A percentile compares a stretch with the other conserved stretches of the same genome.
Conservation (phyloP, 2,888 invertebrate species). For the Trichopoda pennipes region DNA sequence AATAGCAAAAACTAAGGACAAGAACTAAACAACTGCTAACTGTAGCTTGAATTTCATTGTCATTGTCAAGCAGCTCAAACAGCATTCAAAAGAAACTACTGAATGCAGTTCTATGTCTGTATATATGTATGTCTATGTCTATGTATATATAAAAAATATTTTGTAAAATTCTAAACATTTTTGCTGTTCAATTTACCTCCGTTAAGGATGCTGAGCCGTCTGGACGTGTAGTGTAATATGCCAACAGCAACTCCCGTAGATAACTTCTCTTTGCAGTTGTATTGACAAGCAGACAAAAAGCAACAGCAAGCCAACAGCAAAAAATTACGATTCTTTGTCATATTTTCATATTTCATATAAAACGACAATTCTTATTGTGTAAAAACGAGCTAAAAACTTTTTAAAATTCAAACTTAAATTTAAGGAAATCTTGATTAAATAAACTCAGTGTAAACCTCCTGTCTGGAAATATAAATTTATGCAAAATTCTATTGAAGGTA, state of each 20-base stretch:
- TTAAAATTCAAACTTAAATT: no score
- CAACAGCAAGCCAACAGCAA: constrained; percentile 27
- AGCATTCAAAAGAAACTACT: constrained; percentile 39
- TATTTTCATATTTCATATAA: constrained; percentile 15
- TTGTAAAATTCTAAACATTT: constrained; percentile 34
- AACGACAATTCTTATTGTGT: constrained; percentile 7
- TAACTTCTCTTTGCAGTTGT: constrained; percentile 22
- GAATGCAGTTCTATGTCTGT: constrained; percentile 21
- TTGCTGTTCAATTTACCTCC: constrained; percentile 7
- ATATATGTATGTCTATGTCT: no score
- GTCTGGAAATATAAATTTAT: neutral
- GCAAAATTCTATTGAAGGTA: neutral
- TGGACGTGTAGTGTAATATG: constrained; percentile 51
- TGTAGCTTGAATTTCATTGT: constrained; percentile 59
- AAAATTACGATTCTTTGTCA: constrained; percentile 48
- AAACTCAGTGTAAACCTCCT: neutral
- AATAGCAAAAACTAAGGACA: constrained; percentile 25
- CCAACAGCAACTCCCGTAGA: constrained; percentile 45
- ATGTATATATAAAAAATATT: constrained; percentile 29
- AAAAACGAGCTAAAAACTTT: neutral
- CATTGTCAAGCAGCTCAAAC: constrained; percentile 57
- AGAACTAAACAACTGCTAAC: constrained; percentile 25
- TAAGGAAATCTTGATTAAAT: constrained; percentile 9
- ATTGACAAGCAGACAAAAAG: constrained; percentile 51
- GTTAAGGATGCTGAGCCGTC: constrained; percentile 11